Evolutionary conservation across 1,140 invertebrate genomes (phyloP).

Genomic region (Phthorimaea operculella): DNA sequence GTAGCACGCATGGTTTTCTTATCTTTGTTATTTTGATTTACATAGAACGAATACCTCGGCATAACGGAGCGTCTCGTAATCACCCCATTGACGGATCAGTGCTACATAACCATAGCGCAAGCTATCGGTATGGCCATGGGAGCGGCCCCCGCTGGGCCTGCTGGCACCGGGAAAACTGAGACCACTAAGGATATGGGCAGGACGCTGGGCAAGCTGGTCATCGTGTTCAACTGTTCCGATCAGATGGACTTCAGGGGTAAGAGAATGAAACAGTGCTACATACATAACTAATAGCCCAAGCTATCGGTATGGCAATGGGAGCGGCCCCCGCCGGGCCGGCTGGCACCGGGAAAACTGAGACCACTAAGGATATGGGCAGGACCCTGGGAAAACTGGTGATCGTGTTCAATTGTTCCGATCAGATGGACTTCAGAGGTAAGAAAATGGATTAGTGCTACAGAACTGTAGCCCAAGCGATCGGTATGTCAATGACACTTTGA

Average conservation of each 20-base stretch:
- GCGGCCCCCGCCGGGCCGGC: too few species aligned
- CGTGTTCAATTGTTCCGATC: constrained; percentile 97
- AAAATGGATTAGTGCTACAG: constrained; percentile 92
- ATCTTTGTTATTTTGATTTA: too few species aligned
- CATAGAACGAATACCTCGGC: constrained; percentile 87
- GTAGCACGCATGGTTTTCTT: too few species aligned
- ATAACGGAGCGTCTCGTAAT: constrained; percentile 91
- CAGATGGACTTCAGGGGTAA: constrained; percentile 95
- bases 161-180: constrained; percentile 96
- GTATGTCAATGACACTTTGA: constrained; percentile 96
- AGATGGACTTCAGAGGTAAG: constrained; percentile 93
- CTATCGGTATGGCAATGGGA: constrained; percentile 92
- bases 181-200: constrained; percentile 96
- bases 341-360: constrained; percentile 97
- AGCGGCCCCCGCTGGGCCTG: constrained; percentile 90
- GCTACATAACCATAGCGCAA: constrained; percentile 93
- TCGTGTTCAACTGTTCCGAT: constrained; percentile 97
- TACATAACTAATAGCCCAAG: constrained; percentile 91
- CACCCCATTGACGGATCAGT: constrained; percentile 92
- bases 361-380: constrained; percentile 94
- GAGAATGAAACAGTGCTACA: constrained; percentile 90
- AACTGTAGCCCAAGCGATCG: constrained; percentile 88
- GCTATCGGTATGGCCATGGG: constrained; percentile 93
- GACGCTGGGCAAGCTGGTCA: constrained; percentile 93
- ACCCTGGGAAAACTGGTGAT: constrained; percentile 95